A percentile compares a stretch with the other conserved stretches of the same genome.
These are phyloP conservation scores for Glyphotaelius pellucidus DNA, from an alignment of 2,888 invertebrate genomes.

Conservation along the genomic window DNA sequence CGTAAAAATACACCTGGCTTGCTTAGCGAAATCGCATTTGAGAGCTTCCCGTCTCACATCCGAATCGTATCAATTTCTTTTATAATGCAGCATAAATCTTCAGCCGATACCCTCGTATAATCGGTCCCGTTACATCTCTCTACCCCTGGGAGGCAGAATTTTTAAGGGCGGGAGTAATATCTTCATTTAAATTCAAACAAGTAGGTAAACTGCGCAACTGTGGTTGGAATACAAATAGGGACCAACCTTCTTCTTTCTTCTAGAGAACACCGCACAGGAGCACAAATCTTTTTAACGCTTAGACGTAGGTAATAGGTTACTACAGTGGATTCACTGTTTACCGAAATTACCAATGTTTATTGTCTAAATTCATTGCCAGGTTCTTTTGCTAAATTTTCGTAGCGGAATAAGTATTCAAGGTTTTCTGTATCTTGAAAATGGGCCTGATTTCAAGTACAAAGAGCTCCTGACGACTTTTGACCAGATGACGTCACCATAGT, in stretches of 20 bases:
- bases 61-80: neutral
- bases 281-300: constrained; percentile 32
- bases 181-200: constrained; percentile 65
- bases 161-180: constrained; percentile 56
- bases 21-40: neutral
- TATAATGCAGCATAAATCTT: constrained; percentile 27
- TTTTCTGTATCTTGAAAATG: too few relatives aligned
- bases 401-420: too few relatives aligned
- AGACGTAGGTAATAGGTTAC: neutral
- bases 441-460: too few relatives aligned
- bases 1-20: neutral
- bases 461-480: too few relatives aligned
- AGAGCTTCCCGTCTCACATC: neutral
- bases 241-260: neutral
- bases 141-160: neutral
- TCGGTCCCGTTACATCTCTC: neutral
- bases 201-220: constrained; percentile 55
- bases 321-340: neutral
- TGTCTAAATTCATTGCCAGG: too few relatives aligned
- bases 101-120: neutral
- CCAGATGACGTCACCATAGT: too few relatives aligned
- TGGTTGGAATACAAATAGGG: constrained; percentile 63
- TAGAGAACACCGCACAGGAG: constrained; percentile 34
- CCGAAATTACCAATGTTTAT: too few relatives aligned
- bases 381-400: too few relatives aligned